phyloP scores from a whole-genome alignment of 2,113 vertebrate genomes.

The Cranoglanis bouderius region DNA sequence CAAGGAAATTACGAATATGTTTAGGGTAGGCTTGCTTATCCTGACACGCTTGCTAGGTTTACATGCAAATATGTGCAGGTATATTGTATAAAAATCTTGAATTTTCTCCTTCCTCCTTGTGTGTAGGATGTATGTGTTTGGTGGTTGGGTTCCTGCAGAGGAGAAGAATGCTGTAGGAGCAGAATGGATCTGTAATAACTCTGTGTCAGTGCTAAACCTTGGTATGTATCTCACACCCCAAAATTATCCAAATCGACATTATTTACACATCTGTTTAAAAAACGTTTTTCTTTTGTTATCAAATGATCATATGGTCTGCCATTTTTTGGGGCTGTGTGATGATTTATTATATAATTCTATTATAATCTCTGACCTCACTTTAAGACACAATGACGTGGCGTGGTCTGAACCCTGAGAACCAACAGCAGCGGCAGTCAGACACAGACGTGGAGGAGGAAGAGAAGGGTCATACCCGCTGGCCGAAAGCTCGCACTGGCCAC shows the following conservation, averaged over 20 bases:
- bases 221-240: constrained; percentile 73
- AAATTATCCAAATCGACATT: no score
- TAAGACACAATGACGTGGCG: constrained; percentile 88
- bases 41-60: neutral
- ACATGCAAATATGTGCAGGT: neutral
- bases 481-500: constrained; percentile 90
- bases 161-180: constrained; percentile 73
- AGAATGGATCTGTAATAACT: constrained; percentile 92
- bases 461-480: constrained; percentile 77
- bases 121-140: constrained; percentile 94
- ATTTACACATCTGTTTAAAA: neutral
- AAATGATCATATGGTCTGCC: neutral
- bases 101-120: constrained; percentile 40
- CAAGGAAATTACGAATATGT: neutral
- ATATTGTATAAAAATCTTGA: neutral
- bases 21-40: neutral
- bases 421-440: constrained; percentile 75
- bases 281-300: neutral
- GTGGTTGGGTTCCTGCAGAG: constrained; percentile 90
- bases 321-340: neutral
- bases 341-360: neutral
- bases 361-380: neutral
- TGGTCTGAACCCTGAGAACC: constrained; percentile 78
- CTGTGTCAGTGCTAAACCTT: constrained; percentile 85
- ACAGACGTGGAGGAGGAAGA: constrained; percentile 62